Percentiles rank a stretch among this genome's conserved stretches.
These are phyloP conservation scores for Gymnodraco acuticeps DNA, from an alignment of 2,797 vertebrate genomes.

Conservation along the genomic window DNA sequence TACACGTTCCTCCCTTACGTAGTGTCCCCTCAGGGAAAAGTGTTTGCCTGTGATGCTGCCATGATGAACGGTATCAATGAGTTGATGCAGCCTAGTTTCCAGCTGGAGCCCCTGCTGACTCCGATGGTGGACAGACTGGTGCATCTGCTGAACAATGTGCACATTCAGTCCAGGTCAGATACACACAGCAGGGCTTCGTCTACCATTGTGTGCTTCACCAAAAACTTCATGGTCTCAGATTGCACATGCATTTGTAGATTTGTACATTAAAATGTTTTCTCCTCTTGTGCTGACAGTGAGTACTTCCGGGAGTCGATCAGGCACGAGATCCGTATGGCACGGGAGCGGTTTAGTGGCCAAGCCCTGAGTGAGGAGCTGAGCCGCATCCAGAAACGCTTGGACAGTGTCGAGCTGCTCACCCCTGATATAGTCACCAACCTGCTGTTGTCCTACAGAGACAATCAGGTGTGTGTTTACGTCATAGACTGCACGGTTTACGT, in stretches of 20 bases:
- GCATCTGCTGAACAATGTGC: constrained; percentile 86
- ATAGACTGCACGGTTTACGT: not conserved
- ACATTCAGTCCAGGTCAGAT: constrained; percentile 88
- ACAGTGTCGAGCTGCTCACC: constrained; percentile 91
- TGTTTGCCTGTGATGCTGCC: constrained; percentile 87
- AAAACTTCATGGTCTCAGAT: constrained; percentile 18
- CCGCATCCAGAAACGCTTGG: constrained; percentile 90
- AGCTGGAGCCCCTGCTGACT: constrained; percentile 86
- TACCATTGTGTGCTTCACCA: not conserved
- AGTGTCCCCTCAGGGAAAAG: constrained; percentile 89
- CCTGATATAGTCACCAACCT: constrained; percentile 93
- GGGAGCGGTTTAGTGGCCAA: constrained; percentile 88
- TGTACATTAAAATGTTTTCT: not conserved
- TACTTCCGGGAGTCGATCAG: constrained; percentile 91
- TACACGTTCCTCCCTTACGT: constrained; percentile 92
- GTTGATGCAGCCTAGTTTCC: constrained; percentile 86
- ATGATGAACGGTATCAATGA: constrained; percentile 86
- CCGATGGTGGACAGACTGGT: constrained; percentile 86
- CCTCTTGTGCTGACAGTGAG: constrained; percentile 77
- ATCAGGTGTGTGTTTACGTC: constrained; percentile 81
- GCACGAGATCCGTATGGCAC: constrained; percentile 88
- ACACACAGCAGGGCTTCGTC: not conserved
- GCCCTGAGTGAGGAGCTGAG: constrained; percentile 88
- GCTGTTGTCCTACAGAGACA: constrained; percentile 92
- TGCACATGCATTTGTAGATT: not conserved